phyloP scores from a whole-genome alignment of 2,113 vertebrate genomes.

The Gallinago paraguaiae region DNA sequence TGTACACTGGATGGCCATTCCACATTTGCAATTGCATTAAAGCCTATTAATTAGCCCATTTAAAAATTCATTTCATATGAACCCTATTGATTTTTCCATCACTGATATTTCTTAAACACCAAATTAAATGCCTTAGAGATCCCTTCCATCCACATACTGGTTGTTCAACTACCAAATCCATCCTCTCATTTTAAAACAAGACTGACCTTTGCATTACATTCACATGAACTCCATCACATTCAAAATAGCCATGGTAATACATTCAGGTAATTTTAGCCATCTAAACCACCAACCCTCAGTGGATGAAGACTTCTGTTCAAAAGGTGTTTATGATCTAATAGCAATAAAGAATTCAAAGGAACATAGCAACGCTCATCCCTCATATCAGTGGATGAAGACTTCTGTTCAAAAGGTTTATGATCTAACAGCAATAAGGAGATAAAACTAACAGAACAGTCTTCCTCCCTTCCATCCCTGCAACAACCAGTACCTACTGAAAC shows the following conservation, averaged over 20 bases:
- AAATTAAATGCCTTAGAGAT: not conserved
- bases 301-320: not conserved
- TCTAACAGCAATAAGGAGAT: not conserved
- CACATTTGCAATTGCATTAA: not conserved
- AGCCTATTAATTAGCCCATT: not conserved
- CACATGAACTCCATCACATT: not conserved
- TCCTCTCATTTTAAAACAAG: not conserved
- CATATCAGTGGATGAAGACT: not conserved
- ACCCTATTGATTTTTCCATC: not conserved
- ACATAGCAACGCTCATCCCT: not conserved
- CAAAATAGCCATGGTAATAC: not conserved
- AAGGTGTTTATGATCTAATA: not conserved
- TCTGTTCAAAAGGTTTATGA: not conserved
- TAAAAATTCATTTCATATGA: not conserved
- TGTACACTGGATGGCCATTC: not conserved
- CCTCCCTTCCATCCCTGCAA: not conserved
- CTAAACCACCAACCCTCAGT: not conserved
- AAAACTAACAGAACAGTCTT: not conserved
- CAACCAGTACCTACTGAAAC: not conserved
- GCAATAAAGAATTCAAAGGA: not conserved
- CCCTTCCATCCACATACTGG: not conserved
- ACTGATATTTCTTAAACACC: not conserved
- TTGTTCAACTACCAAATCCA: not conserved
- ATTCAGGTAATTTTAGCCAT: not conserved
- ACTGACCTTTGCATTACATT: not conserved